Conservation (phyloP, 2,888 invertebrate species). For the Proisotoma minuta region DNA sequence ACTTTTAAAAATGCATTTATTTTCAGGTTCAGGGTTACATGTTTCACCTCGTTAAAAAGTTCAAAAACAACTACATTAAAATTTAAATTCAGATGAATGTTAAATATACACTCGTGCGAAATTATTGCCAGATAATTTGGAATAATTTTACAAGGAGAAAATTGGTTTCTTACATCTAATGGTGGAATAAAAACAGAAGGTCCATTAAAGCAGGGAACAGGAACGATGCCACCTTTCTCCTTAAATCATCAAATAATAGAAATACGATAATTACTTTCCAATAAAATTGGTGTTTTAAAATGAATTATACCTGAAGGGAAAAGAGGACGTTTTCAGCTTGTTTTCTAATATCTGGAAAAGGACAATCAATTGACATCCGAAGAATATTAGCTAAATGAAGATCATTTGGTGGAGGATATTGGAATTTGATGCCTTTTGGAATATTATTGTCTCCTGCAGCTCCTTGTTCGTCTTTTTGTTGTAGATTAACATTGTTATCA, state of each 20-base stretch:
- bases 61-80: too few relatives aligned
- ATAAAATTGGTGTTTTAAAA: background rate
- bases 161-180: conserved; percentile 59
- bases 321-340: conserved; percentile 58
- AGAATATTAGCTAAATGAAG: conserved; percentile 59
- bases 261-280: background rate
- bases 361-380: conserved; percentile 58
- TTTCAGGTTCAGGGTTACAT: too few relatives aligned
- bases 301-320: conserved; percentile 55
- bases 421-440: background rate
- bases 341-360: conserved; percentile 59
- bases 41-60: too few relatives aligned
- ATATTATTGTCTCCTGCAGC: conserved; percentile 3
- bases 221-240: conserved; percentile 58
- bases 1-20: too few relatives aligned
- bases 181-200: conserved; percentile 58
- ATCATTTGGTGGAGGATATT: conserved; percentile 20
- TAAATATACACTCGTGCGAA: background rate
- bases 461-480: background rate
- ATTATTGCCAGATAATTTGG: background rate
- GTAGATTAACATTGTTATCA: background rate
- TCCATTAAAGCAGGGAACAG: conserved; percentile 56
- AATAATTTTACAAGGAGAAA: too few relatives aligned
- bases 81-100: background rate
- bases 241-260: conserved; percentile 39